phyloP scores from a whole-genome alignment of 2,888 invertebrate genomes.

The Melolontha melolontha region DNA sequence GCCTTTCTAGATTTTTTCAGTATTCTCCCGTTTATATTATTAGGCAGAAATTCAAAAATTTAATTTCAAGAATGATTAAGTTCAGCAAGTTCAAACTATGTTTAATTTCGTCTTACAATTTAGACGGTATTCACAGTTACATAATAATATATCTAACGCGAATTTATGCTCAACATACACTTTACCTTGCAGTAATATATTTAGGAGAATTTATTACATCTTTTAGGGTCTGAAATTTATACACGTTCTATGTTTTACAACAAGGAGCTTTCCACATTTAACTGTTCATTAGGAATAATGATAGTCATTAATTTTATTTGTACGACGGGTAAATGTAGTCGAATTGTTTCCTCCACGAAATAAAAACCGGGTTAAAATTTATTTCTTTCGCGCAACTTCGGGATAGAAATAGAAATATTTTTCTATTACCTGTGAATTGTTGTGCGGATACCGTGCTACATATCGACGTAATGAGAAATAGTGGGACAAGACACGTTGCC shows the following conservation, averaged over 20 bases:
- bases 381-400: neutral
- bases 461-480: constrained; percentile 19
- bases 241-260: neutral
- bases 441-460: constrained; percentile 7
- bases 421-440: constrained; percentile 32
- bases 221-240: neutral
- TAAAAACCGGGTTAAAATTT: neutral
- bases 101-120: too few relatives aligned
- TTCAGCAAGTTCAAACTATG: too few relatives aligned
- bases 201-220: constrained; percentile 8
- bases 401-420: neutral
- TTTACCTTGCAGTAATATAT: constrained; percentile 3
- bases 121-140: too few relatives aligned
- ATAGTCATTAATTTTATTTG: constrained; percentile 6
- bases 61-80: too few relatives aligned
- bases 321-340: too few relatives aligned
- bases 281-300: constrained; percentile 14
- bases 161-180: too few relatives aligned
- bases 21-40: too few relatives aligned
- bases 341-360: neutral
- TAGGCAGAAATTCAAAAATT: too few relatives aligned
- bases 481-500: constrained; percentile 19
- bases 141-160: too few relatives aligned
- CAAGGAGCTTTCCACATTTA: constrained; percentile 2
- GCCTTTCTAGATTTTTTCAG: too few relatives aligned